Base-by-base conservation (phyloP, 2,888 invertebrate genomes). In the Xiphydria camelus region DNA sequence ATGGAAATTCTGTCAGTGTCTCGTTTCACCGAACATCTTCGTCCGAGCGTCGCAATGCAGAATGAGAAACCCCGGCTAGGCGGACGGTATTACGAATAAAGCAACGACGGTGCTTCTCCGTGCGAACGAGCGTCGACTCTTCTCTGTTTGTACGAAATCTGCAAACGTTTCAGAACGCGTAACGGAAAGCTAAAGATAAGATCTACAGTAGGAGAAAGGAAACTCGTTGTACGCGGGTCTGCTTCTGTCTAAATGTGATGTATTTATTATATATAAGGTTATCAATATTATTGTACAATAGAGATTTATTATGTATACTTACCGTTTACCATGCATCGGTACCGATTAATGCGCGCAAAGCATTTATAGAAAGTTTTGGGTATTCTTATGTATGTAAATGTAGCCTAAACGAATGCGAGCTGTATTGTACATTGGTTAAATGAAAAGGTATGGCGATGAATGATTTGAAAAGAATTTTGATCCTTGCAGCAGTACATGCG, bases 181-280 rank as follows among this genome's bases (percentile, higher is more conserved):
- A n/a, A n/a, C n/a, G n/a, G n/a, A n/a, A n/a, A n/a, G n/a, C n/a
- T n/a, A n/a, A n/a, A n/a, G n/a, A n/a, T n/a, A n/a, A 29, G 12
- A 7, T 29, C 12, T 29, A 29, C 15, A 7, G 15, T 29, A 29
- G 29, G 15, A 12, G 5, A 29, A 29, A 47, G 14, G 29, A 48
- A 55, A 51, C 38, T 31, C 46, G 23, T 56, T 32, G 42, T 46
- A 40, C 38, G 15, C 9, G 39, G 53, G 45, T 55, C 49, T 50
- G 59, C 57, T 59, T 62, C 41, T 60, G 44, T 61, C 47, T 60
- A 55, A 64, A 61, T 64, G 59, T 64, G 57, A 61, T 61, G 60
- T 64, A 57, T 57, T 57, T 62, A 59, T 62, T 61, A 59, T 57
- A 53, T 45, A 42, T 51, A 51, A 57, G 17, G 31, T 26, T 33